Percentiles rank a stretch among this genome's conserved stretches.
These are phyloP conservation scores for Corythoichthys haematopterus DNA, from an alignment of 2,113 vertebrate species.

Conservation along the genomic window DNA sequence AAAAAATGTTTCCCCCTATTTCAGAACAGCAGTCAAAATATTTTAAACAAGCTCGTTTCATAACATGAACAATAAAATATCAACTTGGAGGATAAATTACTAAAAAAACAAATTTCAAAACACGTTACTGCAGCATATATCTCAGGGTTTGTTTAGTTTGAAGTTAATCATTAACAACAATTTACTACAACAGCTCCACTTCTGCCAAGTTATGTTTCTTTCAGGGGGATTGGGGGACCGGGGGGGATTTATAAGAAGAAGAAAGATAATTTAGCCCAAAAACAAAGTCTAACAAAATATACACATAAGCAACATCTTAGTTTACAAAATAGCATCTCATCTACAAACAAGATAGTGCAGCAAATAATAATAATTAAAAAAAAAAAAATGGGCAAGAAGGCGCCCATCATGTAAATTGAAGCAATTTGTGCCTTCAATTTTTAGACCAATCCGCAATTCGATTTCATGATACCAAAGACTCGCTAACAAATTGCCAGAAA, in stretches of 20 bases:
- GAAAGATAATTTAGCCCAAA: constrained; percentile 41
- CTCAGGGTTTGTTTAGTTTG: constrained; percentile 77
- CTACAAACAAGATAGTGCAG: constrained; percentile 64
- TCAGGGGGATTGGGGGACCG: constrained; percentile 26
- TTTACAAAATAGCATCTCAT: constrained; percentile 60
- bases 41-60: constrained; percentile 74
- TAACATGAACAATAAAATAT: constrained; percentile 68
- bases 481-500: constrained; percentile 33
- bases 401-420: constrained; percentile 36
- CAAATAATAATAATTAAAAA: constrained; percentile 46
- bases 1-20: constrained; percentile 61
- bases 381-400: constrained; percentile 13
- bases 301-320: constrained; percentile 61
- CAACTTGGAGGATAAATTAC: constrained; percentile 74
- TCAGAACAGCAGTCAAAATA: constrained; percentile 78
- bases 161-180: constrained; percentile 63
- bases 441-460: no score
- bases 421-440: constrained; percentile 17
- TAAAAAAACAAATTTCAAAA: constrained; percentile 64
- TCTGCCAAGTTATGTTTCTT: constrained; percentile 59
- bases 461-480: constrained; percentile 33
- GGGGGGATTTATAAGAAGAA: constrained; percentile 44
- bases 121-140: constrained; percentile 76
- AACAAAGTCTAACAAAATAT: constrained; percentile 58
- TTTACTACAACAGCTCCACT: constrained; percentile 75